Evolutionary conservation across 2,113 vertebrate genomes (phyloP).

Genomic region (Sigmodon hispidus): DNA sequence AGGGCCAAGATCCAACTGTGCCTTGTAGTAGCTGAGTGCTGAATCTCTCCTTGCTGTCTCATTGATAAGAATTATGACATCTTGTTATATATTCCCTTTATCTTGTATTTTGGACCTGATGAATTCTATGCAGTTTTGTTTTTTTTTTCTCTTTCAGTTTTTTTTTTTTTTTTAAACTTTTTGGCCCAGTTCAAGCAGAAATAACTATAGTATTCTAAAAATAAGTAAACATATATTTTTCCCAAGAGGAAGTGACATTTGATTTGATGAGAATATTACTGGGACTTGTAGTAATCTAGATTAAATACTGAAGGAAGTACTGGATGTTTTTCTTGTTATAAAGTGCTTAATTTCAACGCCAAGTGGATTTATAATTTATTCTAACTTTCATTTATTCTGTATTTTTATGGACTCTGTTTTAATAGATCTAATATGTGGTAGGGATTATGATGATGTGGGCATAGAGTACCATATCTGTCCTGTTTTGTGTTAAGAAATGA

Average conservation of each 20-base stretch:
- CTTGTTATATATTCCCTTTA: conserved; percentile 29
- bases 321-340: conserved; percentile 53
- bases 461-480: neutral
- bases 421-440: neutral
- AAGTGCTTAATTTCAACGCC: conserved; percentile 17
- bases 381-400: conserved; percentile 18
- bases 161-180: neutral
- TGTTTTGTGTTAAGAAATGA: neutral
- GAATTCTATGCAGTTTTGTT: conserved; percentile 7
- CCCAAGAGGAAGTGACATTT: conserved; percentile 38
- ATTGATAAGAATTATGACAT: conserved; percentile 49
- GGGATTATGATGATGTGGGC: neutral
- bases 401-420: conserved; percentile 6
- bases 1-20: neutral
- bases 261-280: conserved; percentile 54
- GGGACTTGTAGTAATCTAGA: conserved; percentile 38
- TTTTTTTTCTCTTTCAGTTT: neutral
- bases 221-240: conserved; percentile 8
- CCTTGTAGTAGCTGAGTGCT: neutral
- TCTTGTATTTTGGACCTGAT: conserved; percentile 1
- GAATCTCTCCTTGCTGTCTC: neutral
- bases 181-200: conserved; percentile 3
- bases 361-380: conserved; percentile 16
- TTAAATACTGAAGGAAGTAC: conserved; percentile 47
- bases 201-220: conserved; percentile 41